phyloP scores from a whole-genome alignment of 2,113 vertebrate species.

The Eonycteris spelaea region DNA sequence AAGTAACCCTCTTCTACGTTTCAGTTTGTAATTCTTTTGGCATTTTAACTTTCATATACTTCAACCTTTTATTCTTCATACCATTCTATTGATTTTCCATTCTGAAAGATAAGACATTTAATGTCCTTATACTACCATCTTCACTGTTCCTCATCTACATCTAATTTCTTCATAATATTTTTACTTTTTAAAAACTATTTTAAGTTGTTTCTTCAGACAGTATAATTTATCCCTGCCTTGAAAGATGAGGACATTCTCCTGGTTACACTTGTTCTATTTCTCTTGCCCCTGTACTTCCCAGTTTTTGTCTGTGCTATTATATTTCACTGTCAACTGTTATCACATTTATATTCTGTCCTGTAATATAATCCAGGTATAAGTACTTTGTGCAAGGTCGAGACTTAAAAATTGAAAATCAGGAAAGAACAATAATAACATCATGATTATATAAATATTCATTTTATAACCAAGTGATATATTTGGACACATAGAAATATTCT shows the following conservation, averaged over 20 bases:
- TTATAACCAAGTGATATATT: neutral
- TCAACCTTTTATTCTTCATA: neutral
- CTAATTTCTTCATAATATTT: neutral
- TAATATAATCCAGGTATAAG: neutral
- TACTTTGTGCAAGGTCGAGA: neutral
- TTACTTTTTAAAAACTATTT: neutral
- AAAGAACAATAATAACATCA: neutral
- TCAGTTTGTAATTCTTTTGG: neutral
- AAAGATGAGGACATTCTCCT: neutral
- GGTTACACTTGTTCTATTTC: neutral
- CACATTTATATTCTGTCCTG: neutral
- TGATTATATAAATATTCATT: neutral
- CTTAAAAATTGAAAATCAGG: neutral
- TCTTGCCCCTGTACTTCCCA: neutral
- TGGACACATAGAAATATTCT: neutral
- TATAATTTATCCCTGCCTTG: neutral
- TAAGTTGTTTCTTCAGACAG: neutral
- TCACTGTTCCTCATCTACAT: neutral
- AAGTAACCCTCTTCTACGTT: neutral
- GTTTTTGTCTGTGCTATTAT: neutral
- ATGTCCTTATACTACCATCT: neutral
- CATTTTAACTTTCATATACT: neutral
- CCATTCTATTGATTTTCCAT: neutral
- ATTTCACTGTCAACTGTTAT: neutral
- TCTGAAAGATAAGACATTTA: neutral